Evolutionary conservation across 2,113 vertebrate species (phyloP).

Genomic region (Turnix velox): DNA sequence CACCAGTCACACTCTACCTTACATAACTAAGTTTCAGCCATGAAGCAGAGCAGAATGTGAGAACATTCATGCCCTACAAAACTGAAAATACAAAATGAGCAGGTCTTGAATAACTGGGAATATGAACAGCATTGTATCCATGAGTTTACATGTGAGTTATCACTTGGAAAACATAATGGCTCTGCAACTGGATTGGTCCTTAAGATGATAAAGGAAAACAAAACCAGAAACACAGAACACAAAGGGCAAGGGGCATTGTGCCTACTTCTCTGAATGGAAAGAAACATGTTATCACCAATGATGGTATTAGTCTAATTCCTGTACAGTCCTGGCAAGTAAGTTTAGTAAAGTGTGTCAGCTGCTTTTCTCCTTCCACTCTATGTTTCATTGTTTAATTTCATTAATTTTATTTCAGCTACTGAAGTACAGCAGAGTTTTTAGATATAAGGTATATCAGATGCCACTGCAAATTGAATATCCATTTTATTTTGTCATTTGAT

Average conservation of each 20-base stretch:
- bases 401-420: slow-evolving; percentile 13
- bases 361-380: slow-evolving; percentile 26
- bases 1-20: background rate
- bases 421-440: slow-evolving; percentile 37
- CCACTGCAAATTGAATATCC: slow-evolving; percentile 59
- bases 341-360: slow-evolving; percentile 5
- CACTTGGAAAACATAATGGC: background rate
- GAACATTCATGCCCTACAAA: background rate
- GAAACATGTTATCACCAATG: background rate
- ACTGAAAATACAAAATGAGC: background rate
- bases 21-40: background rate
- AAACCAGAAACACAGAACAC: background rate
- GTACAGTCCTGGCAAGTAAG: background rate
- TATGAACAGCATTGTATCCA: background rate
- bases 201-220: background rate
- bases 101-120: background rate
- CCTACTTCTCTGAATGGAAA: background rate
- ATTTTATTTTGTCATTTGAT: slow-evolving; percentile 61
- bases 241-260: background rate
- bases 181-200: background rate
- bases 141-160: background rate
- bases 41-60: background rate
- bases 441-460: slow-evolving; percentile 27
- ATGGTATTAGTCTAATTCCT: background rate
- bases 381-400: slow-evolving; percentile 5